Evolutionary conservation across 2,888 invertebrate genomes (phyloP), one percentile per base, ranked within the genome.

Genomic region (Metallyticus violacea): DNA sequence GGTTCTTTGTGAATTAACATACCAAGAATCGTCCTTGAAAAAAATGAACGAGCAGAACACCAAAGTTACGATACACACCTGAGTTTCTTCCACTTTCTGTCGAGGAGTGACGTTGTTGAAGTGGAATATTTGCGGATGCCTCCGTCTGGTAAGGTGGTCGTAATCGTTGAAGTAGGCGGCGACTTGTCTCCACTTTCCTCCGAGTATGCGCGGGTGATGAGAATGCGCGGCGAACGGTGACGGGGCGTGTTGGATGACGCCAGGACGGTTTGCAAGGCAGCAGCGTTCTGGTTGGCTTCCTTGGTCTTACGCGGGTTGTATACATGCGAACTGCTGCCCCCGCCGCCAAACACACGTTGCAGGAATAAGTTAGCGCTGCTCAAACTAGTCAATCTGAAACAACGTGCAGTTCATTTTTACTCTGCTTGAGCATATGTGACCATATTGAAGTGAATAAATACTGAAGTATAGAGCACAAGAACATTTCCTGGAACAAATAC

Each of bases 171-270:
- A 78, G 93, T 92, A 0, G 94, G 93, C 28, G 93, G 93, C 0
- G 93, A 93, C 86, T 91, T 88, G 77, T 87, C 88, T 88, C 95
- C 95, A 89, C 95, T 95, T 90, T 96, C 96, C 90, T 96, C 95
- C 26, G 95, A 96, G 92, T 94, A 94, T 2, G 96, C 95, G 83
- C 95, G 92, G 0, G 96, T 96, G 88, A 96, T 96, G 7, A 95
- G 93, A 86, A 96, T 96, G 86, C 94, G 93, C 0, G 96, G 96
- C 7, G 95, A 95, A 88, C 93, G 93, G 40, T 62, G 40, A 29
- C 93, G 92, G 5, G 92, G 91, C 76, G 88, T 86, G 40, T 62
- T 62, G 40, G 40, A 62, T 26, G 88, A 82, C 29, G 88, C 93
- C 91, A 87, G 92, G 90, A 26, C 92, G 91, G 85, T 88, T 77